Evolutionary conservation across 2,113 vertebrate genomes (phyloP), one percentile per base, ranked within the genome.

Genomic region (Enhydra lutris): DNA sequence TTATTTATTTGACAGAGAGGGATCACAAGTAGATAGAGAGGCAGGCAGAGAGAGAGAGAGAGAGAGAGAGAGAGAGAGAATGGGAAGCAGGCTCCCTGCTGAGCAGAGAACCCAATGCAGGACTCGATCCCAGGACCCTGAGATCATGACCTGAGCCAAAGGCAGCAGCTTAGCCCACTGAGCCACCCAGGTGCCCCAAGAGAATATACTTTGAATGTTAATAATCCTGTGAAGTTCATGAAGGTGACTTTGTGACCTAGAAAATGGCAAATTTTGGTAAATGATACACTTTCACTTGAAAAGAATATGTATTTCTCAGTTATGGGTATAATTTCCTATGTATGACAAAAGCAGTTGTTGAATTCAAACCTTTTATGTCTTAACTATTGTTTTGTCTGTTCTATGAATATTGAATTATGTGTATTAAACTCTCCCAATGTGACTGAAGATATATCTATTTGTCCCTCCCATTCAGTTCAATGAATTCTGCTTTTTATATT

Each of bases 211-310:
- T 23, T 92, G 61, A 73, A 67, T 91, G 11, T 42, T 81, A 73
- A n/a, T 74, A 82, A 91, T 39, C 61, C 63, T 84, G 39, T 71
- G 59, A 78, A 52, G 39, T 65, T 80, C 34, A 67, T 89, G 29
- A 89, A 87, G 52, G 52, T 55, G 52, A 18, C 52, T 18, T 18
- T 55, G 42, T 45, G 26, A 13, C 26, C 12, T 74, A 84, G 31
- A 89, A 89, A 94, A 96, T 80, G 4, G 21, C 39, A 71, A 63
- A 50, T 84, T 80, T 85, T 89, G 23, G 83, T 84, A 80, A 94
- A 81, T 84, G 63, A n/a, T 39, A 74, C 8, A 39, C 47, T 55
- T 93, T 52, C 17, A 55, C 47, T 84, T 81, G 59, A 36, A 97
- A 93, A 92, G n/a, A 59, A 74, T 13, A 85, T 57, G 1, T 65